A percentile compares a stretch with the other conserved stretches of the same genome.
These are phyloP conservation scores for Adineta ricciae DNA, from an alignment of 2,888 invertebrate species.

Conservation along the genomic window DNA sequence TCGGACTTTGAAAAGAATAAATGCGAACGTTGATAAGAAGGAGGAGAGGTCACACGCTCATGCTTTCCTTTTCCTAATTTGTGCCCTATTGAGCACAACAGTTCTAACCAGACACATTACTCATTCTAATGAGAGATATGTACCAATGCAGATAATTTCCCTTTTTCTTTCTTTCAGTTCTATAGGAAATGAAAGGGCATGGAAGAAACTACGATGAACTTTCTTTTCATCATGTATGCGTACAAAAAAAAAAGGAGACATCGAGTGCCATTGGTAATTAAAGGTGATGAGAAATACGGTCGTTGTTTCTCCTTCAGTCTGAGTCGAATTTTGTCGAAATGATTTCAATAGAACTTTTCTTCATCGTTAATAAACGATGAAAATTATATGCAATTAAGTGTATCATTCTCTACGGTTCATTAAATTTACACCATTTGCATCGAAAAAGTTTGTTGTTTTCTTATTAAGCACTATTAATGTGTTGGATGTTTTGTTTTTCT, in stretches of 20 bases:
- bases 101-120: background rate
- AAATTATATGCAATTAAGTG: background rate
- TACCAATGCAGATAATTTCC: background rate
- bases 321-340: too few species aligned
- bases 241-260: background rate
- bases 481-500: background rate
- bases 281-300: too few species aligned
- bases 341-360: too few species aligned
- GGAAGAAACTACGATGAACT: background rate
- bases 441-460: background rate
- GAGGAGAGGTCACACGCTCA: background rate
- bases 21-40: too few species aligned
- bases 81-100: background rate
- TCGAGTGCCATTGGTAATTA: too few species aligned
- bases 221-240: background rate
- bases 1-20: background rate
- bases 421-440: background rate
- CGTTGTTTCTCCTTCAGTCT: too few species aligned
- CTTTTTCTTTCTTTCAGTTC: background rate
- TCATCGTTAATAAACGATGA: too few species aligned
- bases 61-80: background rate
- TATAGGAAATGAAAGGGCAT: background rate
- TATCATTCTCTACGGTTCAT: background rate
- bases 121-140: background rate
- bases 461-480: background rate